Evolutionary conservation across 1,140 invertebrate species (phyloP).

Genomic region (Drosophila repletoides): DNA sequence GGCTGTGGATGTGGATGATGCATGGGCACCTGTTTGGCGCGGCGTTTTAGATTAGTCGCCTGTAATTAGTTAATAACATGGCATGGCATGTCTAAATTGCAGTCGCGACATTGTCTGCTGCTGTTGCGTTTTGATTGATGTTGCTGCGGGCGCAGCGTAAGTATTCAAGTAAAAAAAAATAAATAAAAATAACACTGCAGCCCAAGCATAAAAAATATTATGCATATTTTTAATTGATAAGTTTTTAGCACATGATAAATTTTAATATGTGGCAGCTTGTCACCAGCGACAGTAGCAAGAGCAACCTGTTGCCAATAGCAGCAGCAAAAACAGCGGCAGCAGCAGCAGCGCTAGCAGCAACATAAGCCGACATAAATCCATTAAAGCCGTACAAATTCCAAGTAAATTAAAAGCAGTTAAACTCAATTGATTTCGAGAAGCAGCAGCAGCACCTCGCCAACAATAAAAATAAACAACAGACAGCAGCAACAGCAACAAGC

Average conservation of each 20-base stretch:
- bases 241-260: conserved; percentile 83
- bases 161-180: no score
- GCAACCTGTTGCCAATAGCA: conserved; percentile 29
- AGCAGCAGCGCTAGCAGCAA: conserved; percentile 15
- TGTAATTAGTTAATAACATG: conserved; percentile 83
- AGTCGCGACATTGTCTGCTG: conserved; percentile 60
- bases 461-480: conserved; percentile 76
- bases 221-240: conserved; percentile 82
- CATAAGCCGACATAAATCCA: conserved; percentile 77
- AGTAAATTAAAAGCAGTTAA: conserved; percentile 79
- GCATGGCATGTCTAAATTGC: conserved; percentile 81
- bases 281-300: conserved; percentile 33
- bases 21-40: conserved; percentile 75
- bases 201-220: conserved; percentile 64
- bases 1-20: conserved; percentile 71
- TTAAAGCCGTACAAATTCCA: conserved; percentile 77
- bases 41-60: conserved; percentile 81
- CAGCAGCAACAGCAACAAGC: conserved; percentile 25
- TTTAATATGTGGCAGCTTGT: conserved; percentile 72
- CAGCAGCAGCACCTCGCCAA: conserved; percentile 58
- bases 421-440: conserved; percentile 77
- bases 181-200: conserved; percentile 21
- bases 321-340: conserved; percentile 2
- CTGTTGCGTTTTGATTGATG: conserved; percentile 70
- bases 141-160: conserved; percentile 56